Evolutionary conservation across 30 jellyfish, hydroid and myxozoan species (phyloP).

Genomic region (Aurelia sp.): DNA sequence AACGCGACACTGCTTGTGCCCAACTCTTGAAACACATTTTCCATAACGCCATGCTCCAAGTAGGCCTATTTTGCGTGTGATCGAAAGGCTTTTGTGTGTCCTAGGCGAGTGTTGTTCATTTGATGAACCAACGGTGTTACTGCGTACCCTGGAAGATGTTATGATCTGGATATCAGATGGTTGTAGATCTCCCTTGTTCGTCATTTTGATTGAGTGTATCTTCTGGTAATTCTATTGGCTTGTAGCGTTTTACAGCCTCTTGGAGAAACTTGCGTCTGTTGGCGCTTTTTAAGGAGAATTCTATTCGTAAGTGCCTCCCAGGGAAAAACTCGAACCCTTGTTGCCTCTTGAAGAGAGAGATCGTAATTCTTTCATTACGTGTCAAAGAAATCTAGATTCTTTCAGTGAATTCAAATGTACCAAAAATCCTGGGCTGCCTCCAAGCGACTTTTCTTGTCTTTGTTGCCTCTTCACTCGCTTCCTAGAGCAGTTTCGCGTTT

Average conservation of each 20-base stretch:
- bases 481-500: no score
- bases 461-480: no score
- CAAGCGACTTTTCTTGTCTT: no score
- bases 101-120: slow-evolving; percentile 28
- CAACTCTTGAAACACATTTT: slow-evolving; percentile 31
- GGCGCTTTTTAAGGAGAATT: no score
- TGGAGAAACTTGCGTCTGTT: not conserved
- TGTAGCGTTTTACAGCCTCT: not conserved
- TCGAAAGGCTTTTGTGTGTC: not conserved
- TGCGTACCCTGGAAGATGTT: slow-evolving; percentile 20
- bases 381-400: no score
- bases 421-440: no score
- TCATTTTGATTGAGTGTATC: not conserved
- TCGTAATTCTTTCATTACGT: no score
- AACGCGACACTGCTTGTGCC: slow-evolving; percentile 15
- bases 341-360: no score
- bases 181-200: slow-evolving; percentile 35
- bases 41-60: slow-evolving; percentile 73
- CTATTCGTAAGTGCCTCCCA: no score
- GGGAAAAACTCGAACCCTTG: no score
- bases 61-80: slow-evolving; percentile 17
- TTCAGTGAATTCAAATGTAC: no score
- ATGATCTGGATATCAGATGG: slow-evolving; percentile 7
- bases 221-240: no score
- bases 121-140: slow-evolving; percentile 8